A percentile compares a stretch with the other conserved stretches of the same genome.
phyloP scores from a whole-genome alignment of 2,888 invertebrate species.

The Trissonchulus sp. region DNA sequence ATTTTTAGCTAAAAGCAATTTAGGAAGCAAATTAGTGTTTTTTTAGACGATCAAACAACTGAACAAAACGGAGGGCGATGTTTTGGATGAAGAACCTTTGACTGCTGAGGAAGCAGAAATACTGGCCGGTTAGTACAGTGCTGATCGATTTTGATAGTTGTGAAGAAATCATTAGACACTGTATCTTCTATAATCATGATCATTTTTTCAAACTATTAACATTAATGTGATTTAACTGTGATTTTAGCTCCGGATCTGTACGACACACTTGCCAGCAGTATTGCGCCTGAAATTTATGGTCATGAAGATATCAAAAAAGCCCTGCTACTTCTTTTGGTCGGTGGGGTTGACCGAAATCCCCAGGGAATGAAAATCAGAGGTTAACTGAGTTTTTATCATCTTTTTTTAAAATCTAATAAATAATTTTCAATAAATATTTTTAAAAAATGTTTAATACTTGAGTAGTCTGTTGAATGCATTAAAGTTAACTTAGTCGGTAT shows the following conservation, averaged over 20 bases:
- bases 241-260: slow-evolving; percentile 76
- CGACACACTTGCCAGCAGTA: slow-evolving; percentile 77
- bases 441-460: no score
- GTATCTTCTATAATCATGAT: no score
- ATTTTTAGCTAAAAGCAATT: no score
- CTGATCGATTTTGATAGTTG: not conserved
- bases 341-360: slow-evolving; percentile 71
- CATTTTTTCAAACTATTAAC: no score
- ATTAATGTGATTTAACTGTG: no score
- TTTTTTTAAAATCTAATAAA: no score
- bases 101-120: slow-evolving; percentile 74
- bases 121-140: slow-evolving; percentile 58
- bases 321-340: slow-evolving; percentile 77
- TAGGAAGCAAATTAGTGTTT: no score
- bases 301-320: slow-evolving; percentile 97
- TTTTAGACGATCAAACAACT: slow-evolving; percentile 65
- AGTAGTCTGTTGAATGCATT: no score
- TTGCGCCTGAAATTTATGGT: slow-evolving; percentile 98
- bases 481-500: no score
- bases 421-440: no score
- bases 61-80: slow-evolving; percentile 74
- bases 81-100: slow-evolving; percentile 63
- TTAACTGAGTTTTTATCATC: no score
- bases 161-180: no score
- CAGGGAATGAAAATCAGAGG: slow-evolving; percentile 95